phyloP scores from a whole-genome alignment of 37 sponge, comb jelly and placozoan genomes.

The Petrosia ficiformis region DNA sequence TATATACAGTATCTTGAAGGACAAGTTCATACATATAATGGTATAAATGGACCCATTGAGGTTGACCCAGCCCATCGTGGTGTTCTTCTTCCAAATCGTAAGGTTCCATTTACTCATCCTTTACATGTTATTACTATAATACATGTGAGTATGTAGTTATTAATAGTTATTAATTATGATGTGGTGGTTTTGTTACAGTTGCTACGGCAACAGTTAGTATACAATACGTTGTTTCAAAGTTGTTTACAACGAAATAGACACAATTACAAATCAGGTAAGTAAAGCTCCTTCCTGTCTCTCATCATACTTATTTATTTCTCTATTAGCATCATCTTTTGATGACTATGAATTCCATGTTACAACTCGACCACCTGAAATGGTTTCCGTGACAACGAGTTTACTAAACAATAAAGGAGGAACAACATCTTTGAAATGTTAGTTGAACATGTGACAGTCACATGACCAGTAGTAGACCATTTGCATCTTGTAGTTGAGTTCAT shows the following conservation, averaged over 20 bases:
- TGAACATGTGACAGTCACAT: background rate
- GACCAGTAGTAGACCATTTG: too few species aligned
- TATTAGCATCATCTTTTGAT: too few species aligned
- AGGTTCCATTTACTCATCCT: background rate
- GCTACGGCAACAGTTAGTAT: background rate
- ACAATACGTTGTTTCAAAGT: background rate
- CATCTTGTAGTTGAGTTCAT: background rate
- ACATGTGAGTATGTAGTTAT: background rate
- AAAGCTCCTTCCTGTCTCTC: too few species aligned
- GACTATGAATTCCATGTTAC: background rate
- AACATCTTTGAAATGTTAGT: background rate
- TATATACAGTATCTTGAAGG: background rate
- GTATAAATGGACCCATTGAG: background rate
- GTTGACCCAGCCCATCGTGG: background rate
- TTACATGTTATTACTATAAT: background rate
- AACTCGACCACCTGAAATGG: background rate
- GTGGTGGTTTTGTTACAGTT: too few species aligned
- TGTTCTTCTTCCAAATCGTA: background rate
- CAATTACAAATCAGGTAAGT: too few species aligned
- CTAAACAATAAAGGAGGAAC: background rate
- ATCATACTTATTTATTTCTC: too few species aligned
- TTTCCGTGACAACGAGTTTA: background rate
- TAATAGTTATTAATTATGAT: too few species aligned
- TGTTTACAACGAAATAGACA: background rate
- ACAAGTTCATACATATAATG: background rate